Percentiles rank a stretch among this genome's conserved stretches.
These are phyloP conservation scores for Acanthosepion lycidas DNA, from an alignment of 2,888 invertebrate genomes.

Conservation along the genomic window DNA sequence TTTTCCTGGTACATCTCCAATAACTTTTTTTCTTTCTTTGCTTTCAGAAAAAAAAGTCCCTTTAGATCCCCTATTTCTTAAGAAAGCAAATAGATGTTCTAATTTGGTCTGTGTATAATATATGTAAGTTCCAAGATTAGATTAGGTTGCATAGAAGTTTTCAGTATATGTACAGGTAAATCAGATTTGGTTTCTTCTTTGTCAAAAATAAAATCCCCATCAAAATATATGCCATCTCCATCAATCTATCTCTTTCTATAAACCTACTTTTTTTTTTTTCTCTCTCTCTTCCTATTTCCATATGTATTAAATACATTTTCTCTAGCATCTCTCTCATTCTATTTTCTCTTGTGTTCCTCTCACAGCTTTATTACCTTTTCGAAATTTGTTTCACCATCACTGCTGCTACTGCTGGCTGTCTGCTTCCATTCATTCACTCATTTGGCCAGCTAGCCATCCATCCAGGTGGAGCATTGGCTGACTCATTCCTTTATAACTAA, in stretches of 20 bases:
- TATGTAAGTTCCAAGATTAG: background rate
- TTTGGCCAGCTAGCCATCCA: background rate
- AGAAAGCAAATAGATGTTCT: background rate
- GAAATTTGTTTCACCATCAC: background rate
- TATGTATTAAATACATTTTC: background rate
- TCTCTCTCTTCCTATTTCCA: background rate
- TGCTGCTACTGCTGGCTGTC: background rate
- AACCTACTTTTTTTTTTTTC: background rate
- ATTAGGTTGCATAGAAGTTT: background rate
- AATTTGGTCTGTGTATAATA: background rate
- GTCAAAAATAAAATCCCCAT: background rate
- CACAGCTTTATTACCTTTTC: background rate
- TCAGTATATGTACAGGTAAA: background rate
- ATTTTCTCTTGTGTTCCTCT: background rate
- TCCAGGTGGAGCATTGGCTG: conserved; percentile 33
- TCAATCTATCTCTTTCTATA: background rate
- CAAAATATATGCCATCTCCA: background rate
- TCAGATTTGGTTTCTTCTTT: background rate
- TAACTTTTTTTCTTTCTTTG: background rate
- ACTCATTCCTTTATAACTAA: background rate
- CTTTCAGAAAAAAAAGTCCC: background rate
- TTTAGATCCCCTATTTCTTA: background rate
- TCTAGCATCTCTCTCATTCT: background rate
- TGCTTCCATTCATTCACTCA: background rate
- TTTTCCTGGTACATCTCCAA: background rate